phyloP scores from a whole-genome alignment of 1,140 invertebrate species.

The Bacillus rossius region DNA sequence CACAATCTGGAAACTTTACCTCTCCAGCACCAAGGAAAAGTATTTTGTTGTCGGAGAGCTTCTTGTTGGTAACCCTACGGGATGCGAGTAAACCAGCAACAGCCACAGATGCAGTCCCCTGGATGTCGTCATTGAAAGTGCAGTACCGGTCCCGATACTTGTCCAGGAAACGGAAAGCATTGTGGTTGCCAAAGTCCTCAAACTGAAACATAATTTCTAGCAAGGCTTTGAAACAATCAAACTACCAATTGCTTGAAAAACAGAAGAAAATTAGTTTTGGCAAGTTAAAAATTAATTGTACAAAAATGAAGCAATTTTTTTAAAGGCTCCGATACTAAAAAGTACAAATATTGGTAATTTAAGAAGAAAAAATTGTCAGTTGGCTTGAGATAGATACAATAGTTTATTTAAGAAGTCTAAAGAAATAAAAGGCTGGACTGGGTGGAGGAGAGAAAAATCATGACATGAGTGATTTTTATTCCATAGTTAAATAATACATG shows the following conservation, averaged over 20 bases:
- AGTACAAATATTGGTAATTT: too few relatives aligned
- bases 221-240: background rate
- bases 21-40: constrained; percentile 92
- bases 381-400: too few relatives aligned
- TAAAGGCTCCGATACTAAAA: too few relatives aligned
- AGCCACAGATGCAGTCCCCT: constrained; percentile 86
- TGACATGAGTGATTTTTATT: too few relatives aligned
- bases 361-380: too few relatives aligned
- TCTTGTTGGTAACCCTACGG: constrained; percentile 66
- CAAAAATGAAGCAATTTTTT: too few relatives aligned
- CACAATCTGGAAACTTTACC: constrained; percentile 52
- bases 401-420: too few relatives aligned
- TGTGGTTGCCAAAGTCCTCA: constrained; percentile 91
- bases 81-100: constrained; percentile 87
- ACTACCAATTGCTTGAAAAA: background rate
- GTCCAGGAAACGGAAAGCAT: constrained; percentile 80
- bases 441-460: too few relatives aligned
- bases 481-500: too few relatives aligned
- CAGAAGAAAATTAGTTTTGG: background rate
- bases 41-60: constrained; percentile 73
- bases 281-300: background rate
- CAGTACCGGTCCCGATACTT: constrained; percentile 83
- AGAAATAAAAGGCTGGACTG: too few relatives aligned
- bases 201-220: constrained; percentile 58
- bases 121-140: constrained; percentile 96